These are phyloP conservation scores for Octonoba sinensis DNA, from an alignment of 2,888 invertebrate species.

Conservation along the genomic window DNA sequence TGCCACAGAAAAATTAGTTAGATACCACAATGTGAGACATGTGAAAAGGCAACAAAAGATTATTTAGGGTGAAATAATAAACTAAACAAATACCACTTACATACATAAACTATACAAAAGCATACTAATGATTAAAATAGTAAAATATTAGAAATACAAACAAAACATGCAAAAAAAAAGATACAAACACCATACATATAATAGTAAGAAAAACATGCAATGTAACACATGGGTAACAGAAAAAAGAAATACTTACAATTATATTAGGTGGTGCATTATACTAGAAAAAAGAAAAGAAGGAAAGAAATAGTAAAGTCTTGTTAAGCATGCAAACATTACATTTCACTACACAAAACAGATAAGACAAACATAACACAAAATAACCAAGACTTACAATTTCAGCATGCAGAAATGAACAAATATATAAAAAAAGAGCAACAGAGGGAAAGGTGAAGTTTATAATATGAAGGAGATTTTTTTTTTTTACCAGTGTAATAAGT, in stretches of 20 bases:
- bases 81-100: background rate
- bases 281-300: constrained; percentile 43
- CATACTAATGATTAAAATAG: background rate
- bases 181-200: background rate
- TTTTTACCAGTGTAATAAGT: no score
- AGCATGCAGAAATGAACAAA: no score
- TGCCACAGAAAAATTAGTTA: no score
- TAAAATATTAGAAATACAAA: background rate
- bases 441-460: no score
- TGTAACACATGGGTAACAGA: constrained; percentile 4
- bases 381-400: no score
- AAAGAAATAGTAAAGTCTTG: constrained; percentile 33
- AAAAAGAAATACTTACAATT: constrained; percentile 64
- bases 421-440: no score
- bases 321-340: constrained; percentile 48
- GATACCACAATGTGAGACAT: no score
- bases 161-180: background rate
- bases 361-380: constrained; percentile 20
- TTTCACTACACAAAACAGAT: constrained; percentile 31
- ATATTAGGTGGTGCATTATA: constrained; percentile 66
- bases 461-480: no score
- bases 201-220: background rate
- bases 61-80: no score
- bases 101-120: background rate
- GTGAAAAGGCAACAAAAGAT: no score